Conservation (phyloP, 2,888 invertebrate species). For the Euzophera pinguis region DNA sequence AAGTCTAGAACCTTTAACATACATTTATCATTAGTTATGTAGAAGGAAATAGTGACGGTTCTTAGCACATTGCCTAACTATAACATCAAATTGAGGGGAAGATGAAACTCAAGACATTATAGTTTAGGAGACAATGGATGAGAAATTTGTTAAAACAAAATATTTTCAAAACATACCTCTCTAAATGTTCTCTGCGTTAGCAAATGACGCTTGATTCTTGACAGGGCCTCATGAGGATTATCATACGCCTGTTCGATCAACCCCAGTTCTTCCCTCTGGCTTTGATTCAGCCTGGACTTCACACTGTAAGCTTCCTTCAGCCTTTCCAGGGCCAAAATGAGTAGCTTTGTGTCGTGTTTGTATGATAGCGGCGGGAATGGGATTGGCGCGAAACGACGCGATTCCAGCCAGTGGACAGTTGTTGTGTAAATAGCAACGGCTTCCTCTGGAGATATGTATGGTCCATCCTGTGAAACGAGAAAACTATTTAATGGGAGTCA, state of each 20-base stretch:
- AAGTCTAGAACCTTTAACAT: too few relatives aligned
- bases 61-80: too few relatives aligned
- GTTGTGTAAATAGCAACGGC: slow-evolving; percentile 99
- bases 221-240: slow-evolving; percentile 99
- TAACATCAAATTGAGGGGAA: too few relatives aligned
- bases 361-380: slow-evolving; percentile 99
- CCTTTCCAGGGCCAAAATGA: slow-evolving; percentile 97
- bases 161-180: slow-evolving; percentile 82
- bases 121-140: too few relatives aligned
- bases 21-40: too few relatives aligned
- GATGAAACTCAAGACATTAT: too few relatives aligned
- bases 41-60: too few relatives aligned
- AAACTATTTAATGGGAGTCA: neutral
- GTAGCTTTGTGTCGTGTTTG: slow-evolving; percentile 99
- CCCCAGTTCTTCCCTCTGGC: slow-evolving; percentile 98
- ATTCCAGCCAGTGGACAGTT: slow-evolving; percentile 99
- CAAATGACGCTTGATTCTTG: slow-evolving; percentile 99
- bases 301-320: slow-evolving; percentile 99
- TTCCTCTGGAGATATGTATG: slow-evolving; percentile 99
- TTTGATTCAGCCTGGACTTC: slow-evolving; percentile 97
- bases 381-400: slow-evolving; percentile 98
- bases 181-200: slow-evolving; percentile 99
- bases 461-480: slow-evolving; percentile 87
- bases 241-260: slow-evolving; percentile 99
- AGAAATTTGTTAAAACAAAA: too few relatives aligned